Conservation (phyloP, 2,888 invertebrate species). For the Dryobota labecula region DNA sequence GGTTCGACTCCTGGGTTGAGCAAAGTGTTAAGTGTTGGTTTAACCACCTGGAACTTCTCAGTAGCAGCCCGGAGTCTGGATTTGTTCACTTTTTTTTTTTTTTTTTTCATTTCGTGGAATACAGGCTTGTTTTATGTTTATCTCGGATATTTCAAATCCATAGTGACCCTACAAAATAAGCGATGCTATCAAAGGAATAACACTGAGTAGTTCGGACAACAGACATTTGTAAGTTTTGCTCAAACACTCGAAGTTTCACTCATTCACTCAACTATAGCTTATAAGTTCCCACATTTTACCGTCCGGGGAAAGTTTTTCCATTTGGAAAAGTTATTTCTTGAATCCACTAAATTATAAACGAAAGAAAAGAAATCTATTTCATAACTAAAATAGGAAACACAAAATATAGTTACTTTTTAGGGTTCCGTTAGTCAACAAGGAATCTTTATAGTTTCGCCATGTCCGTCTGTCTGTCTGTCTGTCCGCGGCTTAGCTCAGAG, state of each 20-base stretch:
- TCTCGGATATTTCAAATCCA: background rate
- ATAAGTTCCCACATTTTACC: conserved; percentile 37
- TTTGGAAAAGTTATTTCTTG: conserved; percentile 25
- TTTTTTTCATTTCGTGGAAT: too few relatives aligned
- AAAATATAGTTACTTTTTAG: too few relatives aligned
- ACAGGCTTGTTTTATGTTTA: too few relatives aligned
- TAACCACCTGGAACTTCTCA: too few relatives aligned
- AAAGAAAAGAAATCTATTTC: conserved; percentile 3
- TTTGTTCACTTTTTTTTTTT: too few relatives aligned
- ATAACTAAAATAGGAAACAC: background rate
- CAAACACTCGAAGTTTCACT: conserved; percentile 26
- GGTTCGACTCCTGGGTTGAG: too few relatives aligned
- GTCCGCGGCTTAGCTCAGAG: too few relatives aligned
- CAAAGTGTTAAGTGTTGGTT: too few relatives aligned
- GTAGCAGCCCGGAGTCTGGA: too few relatives aligned
- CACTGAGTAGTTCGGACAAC: conserved; percentile 41
- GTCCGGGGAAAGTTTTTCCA: conserved; percentile 9
- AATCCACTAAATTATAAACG: background rate
- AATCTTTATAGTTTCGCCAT: too few relatives aligned
- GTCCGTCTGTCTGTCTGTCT: too few relatives aligned
- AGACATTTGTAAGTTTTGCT: conserved; percentile 40
- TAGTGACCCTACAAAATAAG: conserved; percentile 27
- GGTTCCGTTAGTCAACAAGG: too few relatives aligned
- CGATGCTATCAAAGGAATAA: conserved; percentile 29
- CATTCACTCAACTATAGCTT: conserved; percentile 33